A percentile compares a stretch with the other conserved stretches of the same genome.
These are phyloP conservation scores for Pachycephus smyrnensis DNA, from an alignment of 2,888 invertebrate species.

Conservation along the genomic window DNA sequence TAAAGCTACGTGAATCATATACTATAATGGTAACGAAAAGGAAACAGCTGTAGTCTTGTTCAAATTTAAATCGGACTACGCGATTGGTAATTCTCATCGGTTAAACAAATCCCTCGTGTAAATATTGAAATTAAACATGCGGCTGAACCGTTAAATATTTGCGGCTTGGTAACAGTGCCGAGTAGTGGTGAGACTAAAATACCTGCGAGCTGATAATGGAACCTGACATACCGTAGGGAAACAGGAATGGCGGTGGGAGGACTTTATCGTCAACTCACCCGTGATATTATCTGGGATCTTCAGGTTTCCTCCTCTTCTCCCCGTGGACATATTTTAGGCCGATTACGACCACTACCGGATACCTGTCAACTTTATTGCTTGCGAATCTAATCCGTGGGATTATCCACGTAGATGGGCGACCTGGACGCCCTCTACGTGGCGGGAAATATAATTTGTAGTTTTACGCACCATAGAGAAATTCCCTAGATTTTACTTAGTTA, in stretches of 20 bases:
- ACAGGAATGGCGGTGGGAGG: background rate
- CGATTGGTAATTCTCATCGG: constrained; percentile 1
- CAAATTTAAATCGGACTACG: background rate
- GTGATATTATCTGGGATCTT: background rate
- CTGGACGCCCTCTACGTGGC: background rate
- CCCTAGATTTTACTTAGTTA: background rate
- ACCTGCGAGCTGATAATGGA: background rate
- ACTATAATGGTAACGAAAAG: background rate
- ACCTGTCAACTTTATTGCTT: background rate
- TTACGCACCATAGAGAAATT: background rate
- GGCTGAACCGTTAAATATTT: constrained; percentile 21
- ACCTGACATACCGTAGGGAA: background rate
- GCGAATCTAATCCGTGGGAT: background rate
- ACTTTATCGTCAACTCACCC: constrained; percentile 1
- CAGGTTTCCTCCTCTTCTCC: background rate
- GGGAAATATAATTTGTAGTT: constrained; percentile 1
- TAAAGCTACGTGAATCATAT: background rate
- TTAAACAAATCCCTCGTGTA: constrained; percentile 9
- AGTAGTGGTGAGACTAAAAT: background rate
- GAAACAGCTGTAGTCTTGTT: background rate
- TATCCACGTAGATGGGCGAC: background rate
- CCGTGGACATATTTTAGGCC: background rate
- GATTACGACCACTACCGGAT: background rate
- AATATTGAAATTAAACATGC: constrained; percentile 19
- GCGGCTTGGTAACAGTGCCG: background rate